Evolutionary conservation across 2,888 invertebrate species (phyloP).

Genomic region (Chouioia cunea): DNA sequence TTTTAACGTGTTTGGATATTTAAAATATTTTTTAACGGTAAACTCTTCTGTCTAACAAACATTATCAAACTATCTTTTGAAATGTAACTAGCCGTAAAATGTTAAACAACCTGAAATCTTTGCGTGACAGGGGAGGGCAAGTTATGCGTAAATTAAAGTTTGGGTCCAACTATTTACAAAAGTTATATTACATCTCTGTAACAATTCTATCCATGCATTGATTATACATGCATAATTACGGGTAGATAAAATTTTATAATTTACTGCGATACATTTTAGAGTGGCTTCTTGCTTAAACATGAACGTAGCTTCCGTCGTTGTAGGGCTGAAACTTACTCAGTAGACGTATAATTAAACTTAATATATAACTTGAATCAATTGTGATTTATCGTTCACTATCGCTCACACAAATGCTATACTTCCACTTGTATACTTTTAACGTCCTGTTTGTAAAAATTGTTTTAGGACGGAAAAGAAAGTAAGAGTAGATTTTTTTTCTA

Average conservation of each 20-base stretch:
- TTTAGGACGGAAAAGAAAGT: slow-evolving; percentile 42
- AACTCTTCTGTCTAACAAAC: slow-evolving; percentile 35
- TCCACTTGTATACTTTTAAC: slow-evolving; percentile 41
- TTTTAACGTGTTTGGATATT: slow-evolving; percentile 22
- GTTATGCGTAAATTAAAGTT: slow-evolving; percentile 37
- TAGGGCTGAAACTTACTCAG: slow-evolving; percentile 40
- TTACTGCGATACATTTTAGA: slow-evolving; percentile 32
- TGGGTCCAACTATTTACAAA: slow-evolving; percentile 41
- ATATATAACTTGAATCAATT: slow-evolving; percentile 39
- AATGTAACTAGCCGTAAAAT: slow-evolving; percentile 38
- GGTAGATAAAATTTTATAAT: slow-evolving; percentile 23
- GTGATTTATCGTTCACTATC: slow-evolving; percentile 32
- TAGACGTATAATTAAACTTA: slow-evolving; percentile 29
- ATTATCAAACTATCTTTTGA: slow-evolving; percentile 43
- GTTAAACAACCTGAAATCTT: slow-evolving; percentile 37
- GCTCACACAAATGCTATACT: slow-evolving; percentile 41
- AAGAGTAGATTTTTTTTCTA: slow-evolving; percentile 25
- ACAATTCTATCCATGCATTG: slow-evolving; percentile 18
- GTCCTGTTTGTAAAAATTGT: slow-evolving; percentile 43
- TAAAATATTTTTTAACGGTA: slow-evolving; percentile 13
- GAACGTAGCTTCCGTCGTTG: slow-evolving; percentile 45
- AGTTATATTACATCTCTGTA: slow-evolving; percentile 28
- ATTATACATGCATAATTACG: slow-evolving; percentile 24
- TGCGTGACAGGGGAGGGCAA: slow-evolving; percentile 41
- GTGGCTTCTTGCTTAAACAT: slow-evolving; percentile 32